Conservation (phyloP, 2,888 invertebrate species). For the Xestia rhomboidea region DNA sequence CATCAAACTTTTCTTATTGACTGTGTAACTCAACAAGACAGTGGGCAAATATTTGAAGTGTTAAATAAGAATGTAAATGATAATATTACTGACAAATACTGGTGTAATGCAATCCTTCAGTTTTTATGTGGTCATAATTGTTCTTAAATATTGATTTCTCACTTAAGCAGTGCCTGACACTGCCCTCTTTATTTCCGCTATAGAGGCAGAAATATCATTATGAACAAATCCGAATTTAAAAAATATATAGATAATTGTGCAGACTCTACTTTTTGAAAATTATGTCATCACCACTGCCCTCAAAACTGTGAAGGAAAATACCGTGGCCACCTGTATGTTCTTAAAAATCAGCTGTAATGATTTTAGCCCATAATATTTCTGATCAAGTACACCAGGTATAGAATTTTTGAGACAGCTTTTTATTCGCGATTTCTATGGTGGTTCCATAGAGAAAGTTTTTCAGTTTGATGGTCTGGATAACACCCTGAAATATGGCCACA, state of each 20-base stretch:
- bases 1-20: constrained; percentile 61
- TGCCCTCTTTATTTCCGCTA: neutral
- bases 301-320: too few species aligned
- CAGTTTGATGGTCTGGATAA: neutral
- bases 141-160: constrained; percentile 40
- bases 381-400: too few species aligned
- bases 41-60: constrained; percentile 52
- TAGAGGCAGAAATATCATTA: neutral
- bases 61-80: constrained; percentile 39
- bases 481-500: neutral
- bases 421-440: too few species aligned
- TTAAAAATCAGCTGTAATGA: too few species aligned
- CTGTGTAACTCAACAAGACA: constrained; percentile 45
- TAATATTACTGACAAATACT: constrained; percentile 39
- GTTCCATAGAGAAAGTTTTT: neutral
- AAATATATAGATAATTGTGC: too few species aligned
- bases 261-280: too few species aligned
- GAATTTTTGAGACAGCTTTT: too few species aligned
- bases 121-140: constrained; percentile 21
- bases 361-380: too few species aligned
- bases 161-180: neutral
- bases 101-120: neutral
- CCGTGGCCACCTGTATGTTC: too few species aligned
- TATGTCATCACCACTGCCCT: too few species aligned
- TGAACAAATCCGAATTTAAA: neutral